Base-by-base conservation (phyloP, 1,140 invertebrate genomes). In the Drosophila kurseongensis region DNA sequence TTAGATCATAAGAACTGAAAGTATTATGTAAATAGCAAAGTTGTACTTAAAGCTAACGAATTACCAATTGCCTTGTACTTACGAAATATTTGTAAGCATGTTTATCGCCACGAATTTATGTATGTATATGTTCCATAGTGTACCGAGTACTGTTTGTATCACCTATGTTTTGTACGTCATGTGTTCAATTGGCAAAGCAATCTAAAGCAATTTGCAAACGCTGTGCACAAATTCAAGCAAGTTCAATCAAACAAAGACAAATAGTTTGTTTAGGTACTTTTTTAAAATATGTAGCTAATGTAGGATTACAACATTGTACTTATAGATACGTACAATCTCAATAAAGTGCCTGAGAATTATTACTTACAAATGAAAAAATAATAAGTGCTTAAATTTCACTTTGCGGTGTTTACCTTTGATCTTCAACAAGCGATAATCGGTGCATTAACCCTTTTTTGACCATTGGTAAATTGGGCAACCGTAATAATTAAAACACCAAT, bases 301-400 rank as follows among this genome's bases (percentile, higher is more conserved):
- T 82, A 86, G 58, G 54, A 69, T 66, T 71, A 71, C 66, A 50
- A 50, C 23, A 50, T 35, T 66, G 68, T 71, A 71, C 68, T 50
- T 71, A 58, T 67, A 32, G 47, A 65, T 67, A 77, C 63, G 59
- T 61, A 89, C 86, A 79, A 88, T 77, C 80, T 88, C 68, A 88
- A 88, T 89, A 88, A 88, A 89, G 83, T 88, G 84, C 84, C 84
- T 88, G 61, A 76, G 54, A 76, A 77, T 74, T 61, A 83, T 68
- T 66, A 76, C 44, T 54, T 45, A 65, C 47, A 42, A 68, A 52
- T 65, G 29, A 36, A 65, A 10, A 51, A 4, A 2, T 1, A 35
- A 7, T n/a, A n/a, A 47, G 45, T 52, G n/a, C 0, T 52, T 51
- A 50, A 40, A 16, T 48, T 42, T 1, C 0, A 13, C 4, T 18